Base-by-base conservation (phyloP, 2,797 vertebrate species). In the Otolemur crassicaudatus region DNA sequence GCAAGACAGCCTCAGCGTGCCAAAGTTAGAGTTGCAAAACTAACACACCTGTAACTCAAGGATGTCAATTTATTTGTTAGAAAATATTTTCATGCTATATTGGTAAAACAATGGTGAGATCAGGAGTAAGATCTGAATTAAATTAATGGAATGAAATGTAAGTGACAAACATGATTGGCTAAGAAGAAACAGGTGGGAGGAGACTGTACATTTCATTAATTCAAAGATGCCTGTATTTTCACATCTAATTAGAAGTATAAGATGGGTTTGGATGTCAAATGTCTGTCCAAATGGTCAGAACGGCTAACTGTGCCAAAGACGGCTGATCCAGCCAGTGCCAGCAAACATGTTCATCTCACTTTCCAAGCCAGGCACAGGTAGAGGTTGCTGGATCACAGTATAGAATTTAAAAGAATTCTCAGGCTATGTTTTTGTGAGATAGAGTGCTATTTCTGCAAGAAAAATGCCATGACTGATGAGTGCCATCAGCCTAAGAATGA, bases 1-100 rank as follows among this genome's bases (percentile, higher is more conserved):
- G 17, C 5, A 67, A 60, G 14, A 83, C 37, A 76, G 43, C 22
- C 20, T 11, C 12, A 43, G 19, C 14, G 65, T 29, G 13, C 19
- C 60, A 37, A 46, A 53, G 12, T 70, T 23, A 58, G 40, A 69
- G 34, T 7, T 82, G 46, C 8, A 69, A 73, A 2, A 87, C 34
- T 9, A 60, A 91, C 2, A 13, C 2, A 7, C 7, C 14, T 90
- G 91, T 65, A 60, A 85, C 88, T 95, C 46, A 80, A 80, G 6
- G 23, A 58, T 37, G 43, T 11, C 27, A 94, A 49, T 40, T 69
- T 94, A 86, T 70, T 89, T 49, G 61, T 81, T 84, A 70, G 58
- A 95, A 93, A 76, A 31, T 53, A 83, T 25, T 86, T 89, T 94
- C 60, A 75, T 16, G 46, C 37, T 72, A 61, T 77, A 58, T 27